Evolutionary conservation across 2,888 invertebrate species (phyloP), one percentile per base, ranked within the genome.

Genomic region (Drosophila neoperkinsi): DNA sequence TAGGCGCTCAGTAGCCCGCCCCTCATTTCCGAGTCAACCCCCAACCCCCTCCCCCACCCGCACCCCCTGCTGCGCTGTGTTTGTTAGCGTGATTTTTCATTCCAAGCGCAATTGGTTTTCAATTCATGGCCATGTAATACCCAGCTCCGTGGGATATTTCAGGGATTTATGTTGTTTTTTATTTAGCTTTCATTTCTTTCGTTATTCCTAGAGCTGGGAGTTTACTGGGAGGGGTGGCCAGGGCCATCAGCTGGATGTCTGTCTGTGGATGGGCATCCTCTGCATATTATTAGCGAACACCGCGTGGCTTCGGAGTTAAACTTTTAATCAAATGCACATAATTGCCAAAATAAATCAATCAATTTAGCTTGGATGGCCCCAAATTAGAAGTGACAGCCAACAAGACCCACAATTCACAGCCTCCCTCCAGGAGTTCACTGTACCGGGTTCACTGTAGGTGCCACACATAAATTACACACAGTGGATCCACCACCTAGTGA

Each of bases 271-370:
- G 55, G 50, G 49, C 43, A 64, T 69, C 36, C 73, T 71, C 53
- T 74, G 86, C 87, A 84, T 86, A 79, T 90, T 91, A 89, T 90
- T 90, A 90, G 85, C 83, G 76, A 70, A 41, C 88, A 70, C 86
- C 69, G 90, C 88, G 83, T 90, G 85, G 78, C 82, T 77, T 73
- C 60, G 68, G 74, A 84, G 90, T 76, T 88, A 65, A 81, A 80
- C 81, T 89, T 89, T 90, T 91, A 91, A 90, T 90, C 91, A 90
- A 91, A 90, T 88, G 82, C 81, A 84, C 81, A 90, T 90, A 90
- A 90, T 91, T 90, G 89, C 90, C 74, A 79, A 91, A 90, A 90
- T 90, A 90, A 90, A 90, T 90, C 90, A 90, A 90, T 90, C 91
- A 90, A 90, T 91, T 89, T 85, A 74, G 73, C 77, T 72, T 66